Evolutionary conservation across 2,113 vertebrate species (phyloP).

Genomic region (Salvelinus fontinalis): DNA sequence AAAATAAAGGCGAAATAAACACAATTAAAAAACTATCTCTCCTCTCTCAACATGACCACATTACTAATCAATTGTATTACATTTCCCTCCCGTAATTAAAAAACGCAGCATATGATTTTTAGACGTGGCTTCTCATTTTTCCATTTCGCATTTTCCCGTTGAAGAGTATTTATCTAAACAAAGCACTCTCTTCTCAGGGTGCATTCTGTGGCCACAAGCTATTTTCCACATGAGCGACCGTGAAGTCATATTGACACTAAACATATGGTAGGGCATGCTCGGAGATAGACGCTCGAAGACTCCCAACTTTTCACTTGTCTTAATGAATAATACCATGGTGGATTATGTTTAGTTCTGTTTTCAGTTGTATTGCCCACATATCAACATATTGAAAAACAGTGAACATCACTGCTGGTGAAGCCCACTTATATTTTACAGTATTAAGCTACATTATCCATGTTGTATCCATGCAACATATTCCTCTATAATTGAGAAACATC

Average conservation of each 20-base stretch:
- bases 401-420: too few species aligned
- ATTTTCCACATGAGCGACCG: conserved; percentile 80
- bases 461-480: too few species aligned
- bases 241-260: conserved; percentile 82
- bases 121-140: conserved; percentile 57
- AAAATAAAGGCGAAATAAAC: background rate
- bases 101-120: conserved; percentile 60
- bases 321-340: conserved; percentile 80
- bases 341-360: conserved; percentile 55
- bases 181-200: conserved; percentile 56
- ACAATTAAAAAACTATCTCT: too few species aligned
- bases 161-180: conserved; percentile 77
- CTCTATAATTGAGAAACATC: conserved; percentile 45
- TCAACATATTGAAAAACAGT: conserved; percentile 53
- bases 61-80: conserved; percentile 51
- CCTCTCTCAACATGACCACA: conserved; percentile 26
- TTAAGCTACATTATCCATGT: conserved; percentile 6
- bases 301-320: conserved; percentile 76
- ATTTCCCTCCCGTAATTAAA: conserved; percentile 54
- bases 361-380: conserved; percentile 35
- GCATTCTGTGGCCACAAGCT: conserved; percentile 70
- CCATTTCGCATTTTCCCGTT: conserved; percentile 56
- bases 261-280: conserved; percentile 79
- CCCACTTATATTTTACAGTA: conserved; percentile 47
- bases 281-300: conserved; percentile 72